Evolutionary conservation across 2,888 invertebrate species (phyloP), one percentile per base, ranked within the genome.

Genomic region (Alviniconcha strummeri): DNA sequence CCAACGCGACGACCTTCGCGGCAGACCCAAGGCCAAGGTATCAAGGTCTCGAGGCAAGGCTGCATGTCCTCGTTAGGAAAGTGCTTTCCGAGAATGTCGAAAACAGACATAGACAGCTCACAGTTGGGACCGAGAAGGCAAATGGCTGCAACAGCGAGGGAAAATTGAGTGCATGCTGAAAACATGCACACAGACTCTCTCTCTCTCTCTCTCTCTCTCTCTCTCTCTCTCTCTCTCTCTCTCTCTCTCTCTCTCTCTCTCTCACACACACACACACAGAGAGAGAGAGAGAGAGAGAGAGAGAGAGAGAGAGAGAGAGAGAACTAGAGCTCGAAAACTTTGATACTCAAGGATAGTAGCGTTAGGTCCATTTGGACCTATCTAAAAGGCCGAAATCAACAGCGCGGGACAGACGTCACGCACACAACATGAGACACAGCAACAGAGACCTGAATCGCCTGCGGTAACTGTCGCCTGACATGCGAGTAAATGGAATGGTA

Each of bases 1-100:
- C 81, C 74, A 19, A 72, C 72, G 64, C 64, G 54, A 64, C 75
- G 75, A 54, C 64, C 74, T 74, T 81, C 75, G 17, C 72, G 4
- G 4, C 64, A 52, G 8, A 81, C 64, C 81, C 81, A 81, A n/a
- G 81, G 81, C 74, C 74, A 75, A 6, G 81, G 81, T 52, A 55
- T 75, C 74, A 81, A 55, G n/a, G 81, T 81, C 54, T 81, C 75
- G 5, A 81, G n/a, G n/a, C 75, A 75, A 75, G 81, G 81, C 9
- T 64, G 74, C 54, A 72, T 54, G 9, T 13, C 57, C 11, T 75
- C 69, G 15, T 69, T 80, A 19, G 80, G 80, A 3, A 67, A 4
- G 69, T 80, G 17, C 69, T 69, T 80, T 67, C 80, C 80, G 36
- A 80, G 69, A 2, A 80, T 52, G 7, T 71, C 69, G 6, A n/a